Evolutionary conservation across 2,888 invertebrate species (phyloP).

Genomic region (Tinea pellionella): DNA sequence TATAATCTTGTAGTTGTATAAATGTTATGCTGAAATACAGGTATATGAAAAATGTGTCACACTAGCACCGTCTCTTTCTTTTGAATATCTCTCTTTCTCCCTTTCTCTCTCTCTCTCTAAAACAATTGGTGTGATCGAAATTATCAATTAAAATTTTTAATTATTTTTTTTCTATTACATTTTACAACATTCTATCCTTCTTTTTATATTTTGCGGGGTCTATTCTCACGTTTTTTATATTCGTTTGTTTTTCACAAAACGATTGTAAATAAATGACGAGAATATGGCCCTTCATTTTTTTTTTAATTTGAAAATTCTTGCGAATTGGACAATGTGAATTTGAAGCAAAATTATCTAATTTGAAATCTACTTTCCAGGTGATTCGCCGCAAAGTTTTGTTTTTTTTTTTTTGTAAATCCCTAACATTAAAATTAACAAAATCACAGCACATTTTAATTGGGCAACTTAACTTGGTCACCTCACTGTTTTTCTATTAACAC

Average conservation of each 20-base stretch:
- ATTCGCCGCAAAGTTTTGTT: slow-evolving; percentile 49
- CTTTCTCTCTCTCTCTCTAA: not conserved
- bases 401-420: slow-evolving; percentile 55
- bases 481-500: not conserved
- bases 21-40: not conserved
- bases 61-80: not conserved
- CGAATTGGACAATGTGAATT: slow-evolving; percentile 26
- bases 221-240: not conserved
- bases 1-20: slow-evolving; percentile 37
- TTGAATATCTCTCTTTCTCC: not conserved
- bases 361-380: slow-evolving; percentile 68
- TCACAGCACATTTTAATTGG: not conserved
- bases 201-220: not conserved
- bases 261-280: not conserved
- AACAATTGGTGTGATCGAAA: not conserved
- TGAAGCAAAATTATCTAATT: slow-evolving; percentile 66
- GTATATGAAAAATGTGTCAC: not conserved
- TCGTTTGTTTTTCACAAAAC: not conserved
- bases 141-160: not conserved
- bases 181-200: not conserved
- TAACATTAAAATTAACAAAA: slow-evolving; percentile 44
- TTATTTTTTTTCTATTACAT: not conserved
- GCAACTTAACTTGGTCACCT: not conserved
- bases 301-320: not conserved
- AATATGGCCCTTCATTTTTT: not conserved